Percentiles rank a stretch among this genome's conserved stretches.
phyloP scores from a whole-genome alignment of 2,113 vertebrate genomes.

The Clupea harengus region DNA sequence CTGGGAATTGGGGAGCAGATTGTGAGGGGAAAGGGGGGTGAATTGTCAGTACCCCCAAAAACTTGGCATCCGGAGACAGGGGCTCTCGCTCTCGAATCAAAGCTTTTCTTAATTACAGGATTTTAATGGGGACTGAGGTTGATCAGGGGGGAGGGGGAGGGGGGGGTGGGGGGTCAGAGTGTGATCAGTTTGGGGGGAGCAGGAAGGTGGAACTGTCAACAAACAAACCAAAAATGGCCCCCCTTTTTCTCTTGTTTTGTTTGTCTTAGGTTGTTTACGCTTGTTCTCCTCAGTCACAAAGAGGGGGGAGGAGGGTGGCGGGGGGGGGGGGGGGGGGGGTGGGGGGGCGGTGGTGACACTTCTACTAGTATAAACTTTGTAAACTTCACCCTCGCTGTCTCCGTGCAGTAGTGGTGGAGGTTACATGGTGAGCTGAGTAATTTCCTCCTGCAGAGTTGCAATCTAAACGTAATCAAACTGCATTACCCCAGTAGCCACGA shows the following conservation, averaged over 20 bases:
- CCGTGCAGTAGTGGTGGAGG: not conserved
- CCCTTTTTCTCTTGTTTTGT: not conserved
- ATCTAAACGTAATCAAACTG: constrained; percentile 2
- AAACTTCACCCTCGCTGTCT: not conserved
- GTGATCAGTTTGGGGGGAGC: constrained; percentile 10
- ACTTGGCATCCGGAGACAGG: constrained; percentile 50
- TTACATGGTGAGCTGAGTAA: not conserved
- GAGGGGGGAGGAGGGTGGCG: not conserved
- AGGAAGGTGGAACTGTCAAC: not conserved
- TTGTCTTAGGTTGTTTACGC: not conserved
- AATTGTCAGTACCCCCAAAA: constrained; percentile 48
- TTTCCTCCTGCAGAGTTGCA: not conserved
- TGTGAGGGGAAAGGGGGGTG: constrained; percentile 45
- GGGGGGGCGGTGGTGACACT: not conserved
- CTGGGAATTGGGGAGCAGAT: constrained; percentile 52
- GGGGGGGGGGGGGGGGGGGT: not conserved
- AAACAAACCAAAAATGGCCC: not conserved
- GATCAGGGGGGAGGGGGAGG: not conserved
- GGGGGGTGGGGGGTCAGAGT: constrained; percentile 9
- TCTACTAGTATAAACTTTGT: not conserved
- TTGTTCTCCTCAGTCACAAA: not conserved
- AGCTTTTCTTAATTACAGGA: constrained; percentile 67
- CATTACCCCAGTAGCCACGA: not conserved
- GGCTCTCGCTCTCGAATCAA: constrained; percentile 65
- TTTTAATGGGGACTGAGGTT: constrained; percentile 45